Percentiles rank a stretch among this genome's conserved stretches.
phyloP scores from a whole-genome alignment of 1,140 invertebrate genomes.

The Tetramorium simillimum region DNA sequence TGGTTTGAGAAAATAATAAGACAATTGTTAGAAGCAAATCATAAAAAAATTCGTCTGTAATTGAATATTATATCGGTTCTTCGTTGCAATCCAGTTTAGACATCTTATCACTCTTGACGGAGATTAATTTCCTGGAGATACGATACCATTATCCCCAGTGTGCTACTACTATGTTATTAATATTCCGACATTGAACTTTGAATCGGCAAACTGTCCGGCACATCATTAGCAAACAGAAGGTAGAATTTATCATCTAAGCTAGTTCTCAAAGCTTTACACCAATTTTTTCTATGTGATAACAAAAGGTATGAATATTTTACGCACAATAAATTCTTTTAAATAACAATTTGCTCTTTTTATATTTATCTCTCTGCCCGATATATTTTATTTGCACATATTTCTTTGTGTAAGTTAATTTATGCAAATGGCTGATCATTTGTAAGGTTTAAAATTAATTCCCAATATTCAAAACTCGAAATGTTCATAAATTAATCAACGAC shows the following conservation, averaged over 20 bases:
- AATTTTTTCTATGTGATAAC: neutral
- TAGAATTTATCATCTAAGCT: constrained; percentile 34
- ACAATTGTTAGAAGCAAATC: neutral
- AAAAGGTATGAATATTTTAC: neutral
- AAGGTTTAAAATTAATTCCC: neutral
- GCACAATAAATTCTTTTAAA: neutral
- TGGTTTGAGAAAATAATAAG: neutral
- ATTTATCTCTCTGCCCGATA: neutral
- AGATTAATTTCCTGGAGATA: constrained; percentile 33
- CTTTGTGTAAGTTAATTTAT: neutral
- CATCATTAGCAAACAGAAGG: neutral
- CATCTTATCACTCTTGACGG: neutral
- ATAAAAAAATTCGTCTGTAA: neutral
- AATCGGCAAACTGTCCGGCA: constrained; percentile 15
- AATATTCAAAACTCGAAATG: neutral
- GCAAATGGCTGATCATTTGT: neutral
- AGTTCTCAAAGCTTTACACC: neutral
- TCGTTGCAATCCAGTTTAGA: neutral
- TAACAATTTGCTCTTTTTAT: too few relatives aligned
- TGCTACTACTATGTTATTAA: constrained; percentile 20
- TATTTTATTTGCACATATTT: neutral
- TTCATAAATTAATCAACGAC: neutral
- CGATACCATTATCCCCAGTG: neutral
- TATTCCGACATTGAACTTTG: constrained; percentile 46
- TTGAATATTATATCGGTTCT: constrained; percentile 23